These are phyloP conservation scores for Arnoldichthys spilopterus DNA, from an alignment of 2,797 vertebrate species.

Conservation along the genomic window DNA sequence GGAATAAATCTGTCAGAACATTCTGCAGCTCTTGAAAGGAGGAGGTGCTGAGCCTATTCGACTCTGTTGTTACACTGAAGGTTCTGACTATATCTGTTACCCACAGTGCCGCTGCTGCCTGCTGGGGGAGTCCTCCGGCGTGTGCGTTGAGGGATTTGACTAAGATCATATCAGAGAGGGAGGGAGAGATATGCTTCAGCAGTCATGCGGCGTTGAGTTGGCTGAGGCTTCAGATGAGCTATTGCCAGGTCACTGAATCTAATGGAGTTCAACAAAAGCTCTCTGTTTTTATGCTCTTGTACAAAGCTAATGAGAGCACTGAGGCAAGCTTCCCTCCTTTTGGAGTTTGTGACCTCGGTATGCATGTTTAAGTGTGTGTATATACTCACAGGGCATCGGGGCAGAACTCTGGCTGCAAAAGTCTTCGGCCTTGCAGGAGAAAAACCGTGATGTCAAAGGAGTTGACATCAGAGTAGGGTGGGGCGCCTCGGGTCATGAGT, in stretches of 20 bases:
- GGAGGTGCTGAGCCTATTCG: constrained; percentile 33
- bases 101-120: constrained; percentile 21
- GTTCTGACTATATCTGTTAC: constrained; percentile 39
- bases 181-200: constrained; percentile 43
- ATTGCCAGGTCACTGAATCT: constrained; percentile 50
- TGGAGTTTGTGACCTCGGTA: constrained; percentile 9
- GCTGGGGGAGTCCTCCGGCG: constrained; percentile 13
- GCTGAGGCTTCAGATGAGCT: constrained; percentile 50
- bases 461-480: constrained; percentile 96
- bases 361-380: constrained; percentile 24
- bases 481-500: constrained; percentile 96
- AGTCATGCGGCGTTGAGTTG: constrained; percentile 56
- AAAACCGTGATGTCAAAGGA: constrained; percentile 98
- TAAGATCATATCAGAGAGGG: constrained; percentile 34
- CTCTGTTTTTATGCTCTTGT: constrained; percentile 48
- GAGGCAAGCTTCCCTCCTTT: constrained; percentile 36
- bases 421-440: constrained; percentile 93
- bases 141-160: constrained; percentile 22
- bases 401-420: constrained; percentile 97
- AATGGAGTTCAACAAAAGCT: constrained; percentile 50
- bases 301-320: constrained; percentile 43
- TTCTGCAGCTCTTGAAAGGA: constrained; percentile 22
- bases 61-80: constrained; percentile 17
- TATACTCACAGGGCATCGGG: constrained; percentile 92
- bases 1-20: constrained; percentile 28